These are phyloP conservation scores for Tragelaphus buxtoni DNA, from an alignment of 2,113 vertebrate genomes.

Conservation along the genomic window DNA sequence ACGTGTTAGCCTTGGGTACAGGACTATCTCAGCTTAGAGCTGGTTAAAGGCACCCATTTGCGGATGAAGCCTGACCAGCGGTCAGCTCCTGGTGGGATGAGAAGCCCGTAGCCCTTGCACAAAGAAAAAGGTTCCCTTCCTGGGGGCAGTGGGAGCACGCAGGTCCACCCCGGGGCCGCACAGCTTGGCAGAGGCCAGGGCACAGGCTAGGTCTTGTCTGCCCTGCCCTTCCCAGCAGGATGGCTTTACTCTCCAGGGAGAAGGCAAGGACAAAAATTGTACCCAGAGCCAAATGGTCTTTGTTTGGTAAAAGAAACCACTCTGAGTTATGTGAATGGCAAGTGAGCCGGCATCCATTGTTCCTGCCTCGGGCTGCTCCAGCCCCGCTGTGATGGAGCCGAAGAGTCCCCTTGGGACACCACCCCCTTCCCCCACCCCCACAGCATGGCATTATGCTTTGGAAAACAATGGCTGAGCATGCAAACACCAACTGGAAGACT, in stretches of 20 bases:
- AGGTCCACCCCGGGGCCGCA: neutral
- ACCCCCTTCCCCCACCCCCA: neutral
- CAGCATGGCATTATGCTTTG: neutral
- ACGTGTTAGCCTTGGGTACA: neutral
- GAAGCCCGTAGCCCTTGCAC: neutral
- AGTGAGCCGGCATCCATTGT: neutral
- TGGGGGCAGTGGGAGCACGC: neutral
- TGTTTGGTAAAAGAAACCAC: neutral
- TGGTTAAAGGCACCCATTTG: neutral
- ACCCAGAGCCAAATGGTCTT: neutral
- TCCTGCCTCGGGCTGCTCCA: neutral
- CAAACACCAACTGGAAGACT: neutral
- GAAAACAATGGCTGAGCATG: neutral
- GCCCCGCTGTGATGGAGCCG: neutral
- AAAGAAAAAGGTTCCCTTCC: neutral
- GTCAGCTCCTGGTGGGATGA: neutral
- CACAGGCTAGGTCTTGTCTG: neutral
- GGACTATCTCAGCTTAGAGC: neutral
- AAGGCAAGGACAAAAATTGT: neutral
- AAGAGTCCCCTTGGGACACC: neutral
- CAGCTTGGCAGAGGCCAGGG: neutral
- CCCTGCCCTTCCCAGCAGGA: neutral
- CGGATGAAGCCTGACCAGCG: neutral
- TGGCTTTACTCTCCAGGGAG: neutral
- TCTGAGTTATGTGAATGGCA: neutral